Evolutionary conservation across 2,113 vertebrate species (phyloP), one percentile per base, ranked within the genome.

Genomic region (Alaudala cheleensis): DNA sequence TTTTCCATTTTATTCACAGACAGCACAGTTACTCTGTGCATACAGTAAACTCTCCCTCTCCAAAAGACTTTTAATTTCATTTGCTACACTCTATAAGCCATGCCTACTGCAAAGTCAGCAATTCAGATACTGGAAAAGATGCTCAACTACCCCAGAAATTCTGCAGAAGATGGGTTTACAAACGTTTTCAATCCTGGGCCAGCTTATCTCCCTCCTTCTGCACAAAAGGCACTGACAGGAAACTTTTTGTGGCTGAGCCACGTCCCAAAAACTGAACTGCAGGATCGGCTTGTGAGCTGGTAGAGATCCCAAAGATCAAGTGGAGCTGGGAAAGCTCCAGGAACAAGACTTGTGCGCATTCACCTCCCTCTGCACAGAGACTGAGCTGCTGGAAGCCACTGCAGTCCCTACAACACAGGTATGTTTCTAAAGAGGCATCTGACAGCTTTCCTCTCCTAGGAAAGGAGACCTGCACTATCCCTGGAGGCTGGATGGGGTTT

Each of bases 271-370:
- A 42, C n/a, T 1, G 8, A 79, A 6, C 45, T 51, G 45, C 79
- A 95, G n/a, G 26, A 66, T 65, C 25, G 37, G 25, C 21, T 54
- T 10, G 0, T 14, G 66, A 76, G n/a, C 18, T 88, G 79, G 44
- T 33, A 23, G 62, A 72, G 44, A 42, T 54, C 67, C 39, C 33
- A 77, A 10, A 56, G 71, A 42, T 20, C 45, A 56, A 77, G 37
- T 26, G 39, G 74, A 73, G 37, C 50, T 80, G 54, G 65, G 70
- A 83, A 61, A 86, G 42, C 71, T 70, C 67, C 45, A 22, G 2
- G 31, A 57, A 45, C 1, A 1, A 0, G 0, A 29, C 6, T 13
- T 53, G 49, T 11, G 31, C 51, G 2, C 17, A 5, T 29, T 76
- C 33, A 21, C 23, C 33, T 80, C 26, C 24, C 24, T 54, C 24